Conservation (phyloP, 2,113 vertebrate genomes). For the Engraulis encrasicolus region DNA sequence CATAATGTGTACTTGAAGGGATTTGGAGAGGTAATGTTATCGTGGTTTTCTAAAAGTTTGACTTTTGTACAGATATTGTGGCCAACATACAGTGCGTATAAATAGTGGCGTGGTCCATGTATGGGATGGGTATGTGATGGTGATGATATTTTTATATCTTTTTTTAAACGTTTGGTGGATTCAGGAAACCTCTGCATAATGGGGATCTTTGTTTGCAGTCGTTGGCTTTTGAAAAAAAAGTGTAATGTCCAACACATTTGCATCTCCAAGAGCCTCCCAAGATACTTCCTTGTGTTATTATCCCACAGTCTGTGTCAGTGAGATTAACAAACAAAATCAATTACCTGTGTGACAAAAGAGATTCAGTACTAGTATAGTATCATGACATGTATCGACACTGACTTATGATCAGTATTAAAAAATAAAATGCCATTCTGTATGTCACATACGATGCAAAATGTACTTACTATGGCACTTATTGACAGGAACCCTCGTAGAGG, state of each 20-base stretch:
- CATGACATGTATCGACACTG: not conserved
- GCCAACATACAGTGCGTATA: constrained; percentile 16
- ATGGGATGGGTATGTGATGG: constrained; percentile 34
- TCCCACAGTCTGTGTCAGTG: not conserved
- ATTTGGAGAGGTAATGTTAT: constrained; percentile 43
- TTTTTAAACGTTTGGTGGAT: constrained; percentile 37
- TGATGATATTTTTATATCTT: constrained; percentile 27
- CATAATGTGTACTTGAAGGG: constrained; percentile 32
- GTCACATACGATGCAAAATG: not conserved
- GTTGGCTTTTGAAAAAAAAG: not conserved
- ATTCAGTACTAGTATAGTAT: not conserved
- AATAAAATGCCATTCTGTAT: not conserved
- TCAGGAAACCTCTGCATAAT: constrained; percentile 3
- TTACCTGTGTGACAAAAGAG: not conserved
- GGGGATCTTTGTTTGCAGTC: not conserved
- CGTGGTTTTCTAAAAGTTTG: constrained; percentile 56
- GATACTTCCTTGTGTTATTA: not conserved
- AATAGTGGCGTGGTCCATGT: constrained; percentile 48
- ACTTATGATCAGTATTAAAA: not conserved
- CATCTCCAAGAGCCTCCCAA: not conserved
- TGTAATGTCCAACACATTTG: not conserved
- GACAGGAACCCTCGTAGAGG: not conserved
- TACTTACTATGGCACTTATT: not conserved
- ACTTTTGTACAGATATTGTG: constrained; percentile 55
- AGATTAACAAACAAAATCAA: not conserved